Conservation (phyloP, 2,888 invertebrate genomes). For the Liopterus haemorrhoidalis region DNA sequence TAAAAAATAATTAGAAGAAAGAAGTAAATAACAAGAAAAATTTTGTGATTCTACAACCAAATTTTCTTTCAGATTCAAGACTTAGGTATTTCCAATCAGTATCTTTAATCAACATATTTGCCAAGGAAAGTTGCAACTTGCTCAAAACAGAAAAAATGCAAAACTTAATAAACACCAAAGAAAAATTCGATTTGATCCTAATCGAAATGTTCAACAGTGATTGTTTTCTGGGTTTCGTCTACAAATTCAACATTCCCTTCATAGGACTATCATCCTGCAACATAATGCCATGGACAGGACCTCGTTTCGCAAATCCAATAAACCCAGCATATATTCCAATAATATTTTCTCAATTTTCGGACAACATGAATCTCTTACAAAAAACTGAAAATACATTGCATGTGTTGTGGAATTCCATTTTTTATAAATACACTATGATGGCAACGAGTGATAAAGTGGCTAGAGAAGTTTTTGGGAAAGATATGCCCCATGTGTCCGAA, state of each 20-base stretch:
- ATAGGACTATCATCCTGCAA: slow-evolving; percentile 52
- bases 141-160: slow-evolving; percentile 21
- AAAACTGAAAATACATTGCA: slow-evolving; percentile 45
- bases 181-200: slow-evolving; percentile 45
- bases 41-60: too few species aligned
- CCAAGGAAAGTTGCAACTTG: too few species aligned
- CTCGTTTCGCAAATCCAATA: slow-evolving; percentile 52
- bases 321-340: slow-evolving; percentile 57
- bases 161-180: slow-evolving; percentile 17
- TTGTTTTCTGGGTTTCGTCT: slow-evolving; percentile 55
- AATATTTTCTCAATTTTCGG: slow-evolving; percentile 49
- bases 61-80: too few species aligned
- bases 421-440: slow-evolving; percentile 39
- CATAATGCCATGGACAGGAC: slow-evolving; percentile 53
- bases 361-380: slow-evolving; percentile 50
- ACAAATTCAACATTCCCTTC: slow-evolving; percentile 52
- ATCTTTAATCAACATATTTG: background rate
- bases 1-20: too few species aligned
- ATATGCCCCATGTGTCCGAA: slow-evolving; percentile 39
- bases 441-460: too few species aligned
- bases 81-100: slow-evolving; percentile 10
- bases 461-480: slow-evolving; percentile 47
- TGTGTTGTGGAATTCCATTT: slow-evolving; percentile 26
- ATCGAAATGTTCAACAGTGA: slow-evolving; percentile 57
- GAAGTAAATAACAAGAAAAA: too few species aligned